Evolutionary conservation across 2,113 vertebrate genomes (phyloP).

Genomic region (Pan paniscus): DNA sequence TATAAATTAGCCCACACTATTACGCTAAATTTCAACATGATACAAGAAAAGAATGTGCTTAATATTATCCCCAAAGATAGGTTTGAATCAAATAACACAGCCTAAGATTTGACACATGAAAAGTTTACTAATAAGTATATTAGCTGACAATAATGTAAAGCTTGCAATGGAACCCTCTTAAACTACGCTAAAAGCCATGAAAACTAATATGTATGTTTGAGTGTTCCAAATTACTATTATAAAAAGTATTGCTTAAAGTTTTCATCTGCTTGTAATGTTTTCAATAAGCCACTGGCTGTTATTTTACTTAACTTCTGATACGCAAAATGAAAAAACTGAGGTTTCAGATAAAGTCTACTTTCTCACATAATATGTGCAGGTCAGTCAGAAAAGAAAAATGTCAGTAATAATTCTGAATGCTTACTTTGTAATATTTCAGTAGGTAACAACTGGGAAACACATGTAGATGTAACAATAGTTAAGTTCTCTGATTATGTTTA

Average conservation of each 20-base stretch:
- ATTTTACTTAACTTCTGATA: conserved; percentile 29
- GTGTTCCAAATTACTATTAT: neutral
- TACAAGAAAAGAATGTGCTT: neutral
- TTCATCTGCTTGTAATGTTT: neutral
- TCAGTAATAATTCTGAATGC: neutral
- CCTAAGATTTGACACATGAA: neutral
- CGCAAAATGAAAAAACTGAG: neutral
- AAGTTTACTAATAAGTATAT: neutral
- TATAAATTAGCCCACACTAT: neutral
- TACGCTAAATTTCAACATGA: neutral
- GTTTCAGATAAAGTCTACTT: neutral
- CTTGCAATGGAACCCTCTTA: neutral
- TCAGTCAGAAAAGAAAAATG: neutral
- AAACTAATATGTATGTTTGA: neutral
- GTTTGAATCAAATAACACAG: neutral
- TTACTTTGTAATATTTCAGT: neutral
- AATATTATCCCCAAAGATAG: neutral
- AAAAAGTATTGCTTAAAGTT: neutral
- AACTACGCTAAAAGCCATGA: neutral
- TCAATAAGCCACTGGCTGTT: neutral
- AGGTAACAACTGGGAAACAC: neutral
- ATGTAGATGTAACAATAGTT: neutral
- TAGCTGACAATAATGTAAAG: neutral
- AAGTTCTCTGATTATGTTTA: neutral
- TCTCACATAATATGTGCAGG: neutral